Evolutionary conservation across 2,113 vertebrate species (phyloP).

Genomic region (Apistogramma diplotaenia): DNA sequence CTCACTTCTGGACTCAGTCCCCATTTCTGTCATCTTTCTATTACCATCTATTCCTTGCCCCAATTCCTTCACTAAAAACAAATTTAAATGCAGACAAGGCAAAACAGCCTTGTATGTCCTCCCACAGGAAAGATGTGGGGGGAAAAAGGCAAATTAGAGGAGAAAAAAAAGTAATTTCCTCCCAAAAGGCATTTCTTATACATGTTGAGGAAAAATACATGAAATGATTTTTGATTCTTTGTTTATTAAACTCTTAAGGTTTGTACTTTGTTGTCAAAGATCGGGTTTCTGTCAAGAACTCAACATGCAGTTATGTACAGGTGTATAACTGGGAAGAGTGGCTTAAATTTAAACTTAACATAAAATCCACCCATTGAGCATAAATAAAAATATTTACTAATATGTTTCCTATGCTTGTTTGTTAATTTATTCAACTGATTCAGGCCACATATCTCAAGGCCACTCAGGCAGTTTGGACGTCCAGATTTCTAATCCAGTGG

Average conservation of each 20-base stretch:
- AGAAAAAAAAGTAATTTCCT: slow-evolving; percentile 40
- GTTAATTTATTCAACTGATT: not conserved
- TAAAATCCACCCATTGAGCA: not conserved
- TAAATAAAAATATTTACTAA: not conserved
- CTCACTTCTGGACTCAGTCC: slow-evolving; percentile 25
- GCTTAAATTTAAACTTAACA: not conserved
- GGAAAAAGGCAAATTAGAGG: slow-evolving; percentile 37
- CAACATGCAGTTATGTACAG: slow-evolving; percentile 9
- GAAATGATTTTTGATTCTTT: slow-evolving; percentile 1
- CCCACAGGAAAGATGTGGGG: slow-evolving; percentile 50
- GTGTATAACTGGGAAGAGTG: not conserved
- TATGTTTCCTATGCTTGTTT: not conserved
- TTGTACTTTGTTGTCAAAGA: slow-evolving; percentile 18
- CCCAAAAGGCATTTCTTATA: slow-evolving; percentile 1
- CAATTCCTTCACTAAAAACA: slow-evolving; percentile 23
- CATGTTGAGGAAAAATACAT: not conserved
- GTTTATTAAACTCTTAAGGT: slow-evolving; percentile 28
- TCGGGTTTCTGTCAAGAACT: slow-evolving; percentile 1
- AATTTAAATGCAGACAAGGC: slow-evolving; percentile 67
- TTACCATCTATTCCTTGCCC: not conserved
- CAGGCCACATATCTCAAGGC: not conserved
- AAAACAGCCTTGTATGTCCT: slow-evolving; percentile 42
- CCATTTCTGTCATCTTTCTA: slow-evolving; percentile 20
- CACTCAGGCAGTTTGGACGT: no score
- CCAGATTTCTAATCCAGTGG: not conserved